These are phyloP conservation scores for Globodera rostochiensis DNA, from an alignment of 1,140 invertebrate genomes.

Conservation along the genomic window DNA sequence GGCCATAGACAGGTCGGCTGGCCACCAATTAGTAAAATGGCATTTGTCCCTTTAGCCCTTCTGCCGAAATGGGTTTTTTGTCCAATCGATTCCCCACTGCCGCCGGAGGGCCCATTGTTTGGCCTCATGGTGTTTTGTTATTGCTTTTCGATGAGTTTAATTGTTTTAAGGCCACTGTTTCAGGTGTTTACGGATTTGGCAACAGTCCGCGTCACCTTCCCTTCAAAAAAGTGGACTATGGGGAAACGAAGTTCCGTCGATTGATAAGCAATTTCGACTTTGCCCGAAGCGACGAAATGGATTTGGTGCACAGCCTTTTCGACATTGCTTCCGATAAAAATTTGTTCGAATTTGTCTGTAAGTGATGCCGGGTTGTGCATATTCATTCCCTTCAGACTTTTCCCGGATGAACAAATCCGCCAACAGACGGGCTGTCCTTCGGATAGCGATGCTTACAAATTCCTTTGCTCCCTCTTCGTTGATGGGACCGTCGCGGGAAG, in stretches of 20 bases:
- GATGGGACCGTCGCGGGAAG: conserved; percentile 19
- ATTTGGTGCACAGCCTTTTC: conserved; percentile 40
- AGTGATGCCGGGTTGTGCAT: not conserved
- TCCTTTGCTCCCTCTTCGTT: conserved; percentile 47
- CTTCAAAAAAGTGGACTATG: conserved; percentile 50
- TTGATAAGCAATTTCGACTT: conserved; percentile 30
- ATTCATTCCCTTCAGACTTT: conserved; percentile 23
- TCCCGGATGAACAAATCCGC: conserved; percentile 40
- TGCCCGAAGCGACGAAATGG: conserved; percentile 8
- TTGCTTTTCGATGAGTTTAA: not conserved
- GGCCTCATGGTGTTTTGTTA: conserved; percentile 43
- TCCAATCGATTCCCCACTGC: conserved; percentile 42
- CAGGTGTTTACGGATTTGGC: conserved; percentile 43
- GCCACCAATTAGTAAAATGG: not conserved
- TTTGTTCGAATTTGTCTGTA: conserved; percentile 28
- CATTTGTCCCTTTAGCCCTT: conserved; percentile 18
- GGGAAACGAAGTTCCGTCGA: conserved; percentile 35
- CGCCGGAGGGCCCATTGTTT: conserved; percentile 31
- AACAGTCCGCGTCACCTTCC: conserved; percentile 47
- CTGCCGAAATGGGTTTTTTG: not conserved
- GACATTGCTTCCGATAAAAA: conserved; percentile 36
- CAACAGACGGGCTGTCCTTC: conserved; percentile 27
- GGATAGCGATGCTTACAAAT: conserved; percentile 34
- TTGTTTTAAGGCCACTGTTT: conserved; percentile 1
- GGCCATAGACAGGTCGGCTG: conserved; percentile 40